Conservation (phyloP, 2,888 invertebrate species). For the Teleiodes luculella region DNA sequence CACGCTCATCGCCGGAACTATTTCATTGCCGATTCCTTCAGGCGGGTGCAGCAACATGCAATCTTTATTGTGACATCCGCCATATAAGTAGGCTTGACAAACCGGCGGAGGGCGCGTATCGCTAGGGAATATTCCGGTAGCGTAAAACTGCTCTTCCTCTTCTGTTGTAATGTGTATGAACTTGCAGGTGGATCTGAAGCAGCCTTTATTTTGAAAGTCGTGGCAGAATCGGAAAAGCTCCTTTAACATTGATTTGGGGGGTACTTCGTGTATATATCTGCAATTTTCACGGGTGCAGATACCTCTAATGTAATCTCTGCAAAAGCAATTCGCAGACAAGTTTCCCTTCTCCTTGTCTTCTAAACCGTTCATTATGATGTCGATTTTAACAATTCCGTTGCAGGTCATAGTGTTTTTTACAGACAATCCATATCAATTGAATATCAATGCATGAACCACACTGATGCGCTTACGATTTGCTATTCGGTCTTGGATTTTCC, state of each 20-base stretch:
- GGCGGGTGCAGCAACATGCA: constrained; percentile 55
- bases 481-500: background rate
- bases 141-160: constrained; percentile 84
- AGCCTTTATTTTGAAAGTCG: constrained; percentile 84
- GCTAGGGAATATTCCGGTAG: constrained; percentile 80
- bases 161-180: constrained; percentile 84
- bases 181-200: constrained; percentile 80
- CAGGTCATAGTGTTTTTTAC: constrained; percentile 38
- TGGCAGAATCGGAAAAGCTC: constrained; percentile 77
- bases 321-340: constrained; percentile 47
- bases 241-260: constrained; percentile 53
- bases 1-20: constrained; percentile 32
- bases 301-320: constrained; percentile 74
- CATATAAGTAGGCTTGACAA: constrained; percentile 81
- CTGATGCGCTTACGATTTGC: too few relatives aligned
- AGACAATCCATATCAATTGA: background rate
- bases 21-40: constrained; percentile 45
- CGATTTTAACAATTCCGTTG: constrained; percentile 31
- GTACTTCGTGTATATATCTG: constrained; percentile 62
- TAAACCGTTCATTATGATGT: constrained; percentile 40
- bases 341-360: constrained; percentile 47
- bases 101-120: constrained; percentile 60
- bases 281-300: constrained; percentile 77
- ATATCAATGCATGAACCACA: too few relatives aligned
- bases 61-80: constrained; percentile 75